phyloP scores from a whole-genome alignment of 2,113 vertebrate species.

The Loxodonta africana region DNA sequence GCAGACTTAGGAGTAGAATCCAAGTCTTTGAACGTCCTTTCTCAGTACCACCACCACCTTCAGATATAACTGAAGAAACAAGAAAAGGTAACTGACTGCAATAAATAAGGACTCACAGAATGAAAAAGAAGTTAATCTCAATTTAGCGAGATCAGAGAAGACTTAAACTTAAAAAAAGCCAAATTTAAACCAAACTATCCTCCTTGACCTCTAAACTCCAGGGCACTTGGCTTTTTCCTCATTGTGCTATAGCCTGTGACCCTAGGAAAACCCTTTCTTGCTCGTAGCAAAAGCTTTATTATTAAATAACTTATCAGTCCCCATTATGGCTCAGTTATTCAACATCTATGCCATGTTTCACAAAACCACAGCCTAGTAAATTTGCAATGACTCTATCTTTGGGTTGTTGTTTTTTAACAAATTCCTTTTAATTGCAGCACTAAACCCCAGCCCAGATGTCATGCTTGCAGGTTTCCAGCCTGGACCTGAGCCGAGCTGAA shows the following conservation, averaged over 20 bases:
- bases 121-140: slow-evolving; percentile 47
- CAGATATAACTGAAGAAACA: neutral
- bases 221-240: neutral
- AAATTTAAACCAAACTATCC: slow-evolving; percentile 53
- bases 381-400: slow-evolving; percentile 53
- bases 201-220: slow-evolving; percentile 27
- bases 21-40: neutral
- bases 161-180: slow-evolving; percentile 23
- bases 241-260: neutral
- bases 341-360: neutral
- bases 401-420: slow-evolving; percentile 71
- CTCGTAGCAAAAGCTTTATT: slow-evolving; percentile 44
- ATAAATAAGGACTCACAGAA: neutral
- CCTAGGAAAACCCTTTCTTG: neutral
- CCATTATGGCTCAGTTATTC: neutral
- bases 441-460: slow-evolving; percentile 56
- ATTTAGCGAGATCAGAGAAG: slow-evolving; percentile 20
- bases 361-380: slow-evolving; percentile 52
- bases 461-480: slow-evolving; percentile 52
- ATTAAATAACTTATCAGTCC: slow-evolving; percentile 35
- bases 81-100: neutral
- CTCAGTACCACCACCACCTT: neutral
- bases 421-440: slow-evolving; percentile 64
- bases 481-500: slow-evolving; percentile 49
- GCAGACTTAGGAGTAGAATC: neutral